Percentiles rank a stretch among this genome's conserved stretches.
These are phyloP conservation scores for Timema cristinae DNA, from an alignment of 2,888 invertebrate species.

Conservation along the genomic window DNA sequence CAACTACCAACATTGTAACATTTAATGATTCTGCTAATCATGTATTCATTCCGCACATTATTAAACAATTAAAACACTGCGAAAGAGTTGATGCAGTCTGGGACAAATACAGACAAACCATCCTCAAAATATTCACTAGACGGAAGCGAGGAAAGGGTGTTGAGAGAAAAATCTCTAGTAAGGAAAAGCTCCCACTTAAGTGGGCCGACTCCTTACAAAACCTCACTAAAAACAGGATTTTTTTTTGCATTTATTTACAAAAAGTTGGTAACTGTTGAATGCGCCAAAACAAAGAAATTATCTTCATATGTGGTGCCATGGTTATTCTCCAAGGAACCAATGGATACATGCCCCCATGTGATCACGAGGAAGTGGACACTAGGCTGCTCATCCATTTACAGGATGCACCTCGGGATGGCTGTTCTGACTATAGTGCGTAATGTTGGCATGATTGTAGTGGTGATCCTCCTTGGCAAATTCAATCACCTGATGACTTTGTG, in stretches of 20 bases:
- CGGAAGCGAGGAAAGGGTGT: background rate
- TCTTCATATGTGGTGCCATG: background rate
- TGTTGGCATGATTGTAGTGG: background rate
- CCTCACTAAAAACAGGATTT: background rate
- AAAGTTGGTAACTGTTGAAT: conserved; percentile 2
- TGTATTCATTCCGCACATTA: conserved; percentile 1
- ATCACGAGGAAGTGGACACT: background rate
- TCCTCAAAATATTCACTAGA: background rate
- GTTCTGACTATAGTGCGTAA: background rate
- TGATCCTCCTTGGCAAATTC: background rate
- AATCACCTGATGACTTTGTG: background rate
- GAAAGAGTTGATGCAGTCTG: conserved; percentile 7
- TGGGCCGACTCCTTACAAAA: background rate
- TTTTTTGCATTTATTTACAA: background rate
- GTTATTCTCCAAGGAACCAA: conserved; percentile 6
- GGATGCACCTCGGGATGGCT: background rate
- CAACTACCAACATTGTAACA: conserved; percentile 6
- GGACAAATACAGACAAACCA: conserved; percentile 1
- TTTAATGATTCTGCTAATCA: conserved; percentile 2
- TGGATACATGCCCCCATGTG: conserved; percentile 1
- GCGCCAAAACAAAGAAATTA: background rate
- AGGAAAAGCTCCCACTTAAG: background rate
- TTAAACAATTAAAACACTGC: conserved; percentile 8
- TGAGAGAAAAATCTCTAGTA: background rate
- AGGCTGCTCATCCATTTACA: background rate